phyloP scores from a whole-genome alignment of 2,113 vertebrate species.

The Strix uralensis region DNA sequence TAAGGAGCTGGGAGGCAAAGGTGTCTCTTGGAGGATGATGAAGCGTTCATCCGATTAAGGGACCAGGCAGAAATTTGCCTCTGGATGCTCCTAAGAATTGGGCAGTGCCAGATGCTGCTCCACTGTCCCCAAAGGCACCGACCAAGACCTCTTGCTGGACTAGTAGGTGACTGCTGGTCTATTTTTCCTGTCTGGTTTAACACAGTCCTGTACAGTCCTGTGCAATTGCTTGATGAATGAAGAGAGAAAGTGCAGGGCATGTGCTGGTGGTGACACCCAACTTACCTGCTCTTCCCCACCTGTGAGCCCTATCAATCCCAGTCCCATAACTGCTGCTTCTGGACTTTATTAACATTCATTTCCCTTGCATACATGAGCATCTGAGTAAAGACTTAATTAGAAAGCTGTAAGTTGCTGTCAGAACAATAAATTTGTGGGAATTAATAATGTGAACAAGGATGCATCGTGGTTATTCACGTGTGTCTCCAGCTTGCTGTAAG shows the following conservation, averaged over 20 bases:
- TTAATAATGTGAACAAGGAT: neutral
- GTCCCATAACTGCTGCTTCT: neutral
- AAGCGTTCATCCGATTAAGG: neutral
- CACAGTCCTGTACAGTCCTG: no score
- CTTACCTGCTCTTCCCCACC: neutral
- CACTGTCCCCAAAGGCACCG: rapidly evolving
- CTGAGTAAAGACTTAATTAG: neutral
- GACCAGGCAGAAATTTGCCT: neutral
- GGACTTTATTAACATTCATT: neutral
- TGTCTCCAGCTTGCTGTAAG: neutral
- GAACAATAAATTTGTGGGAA: neutral
- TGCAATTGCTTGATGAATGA: neutral
- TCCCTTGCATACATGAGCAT: neutral
- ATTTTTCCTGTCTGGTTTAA: neutral
- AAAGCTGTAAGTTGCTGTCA: neutral
- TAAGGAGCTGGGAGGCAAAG: neutral
- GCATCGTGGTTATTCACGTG: neutral
- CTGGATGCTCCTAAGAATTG: neutral
- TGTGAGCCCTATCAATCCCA: neutral
- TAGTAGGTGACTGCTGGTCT: neutral
- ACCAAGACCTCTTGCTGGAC: neutral
- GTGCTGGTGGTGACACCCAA: neutral
- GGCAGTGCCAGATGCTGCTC: no score
- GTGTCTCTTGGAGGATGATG: neutral
- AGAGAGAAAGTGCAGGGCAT: rapidly evolving